Conservation (phyloP, 1,140 invertebrate species). For the Ditylenchus dipsaci region DNA sequence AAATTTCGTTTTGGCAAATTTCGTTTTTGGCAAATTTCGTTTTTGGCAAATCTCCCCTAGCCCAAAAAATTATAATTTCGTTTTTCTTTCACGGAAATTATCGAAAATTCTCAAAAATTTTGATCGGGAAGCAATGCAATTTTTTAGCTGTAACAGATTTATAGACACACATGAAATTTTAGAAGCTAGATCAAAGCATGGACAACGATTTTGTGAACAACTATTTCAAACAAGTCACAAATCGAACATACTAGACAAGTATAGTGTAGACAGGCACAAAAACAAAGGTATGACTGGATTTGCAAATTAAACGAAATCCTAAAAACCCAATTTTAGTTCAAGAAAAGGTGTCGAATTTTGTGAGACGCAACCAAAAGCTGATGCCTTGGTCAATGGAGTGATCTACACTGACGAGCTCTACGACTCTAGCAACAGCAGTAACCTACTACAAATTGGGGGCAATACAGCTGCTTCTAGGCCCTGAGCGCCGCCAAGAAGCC, state of each 20-base stretch:
- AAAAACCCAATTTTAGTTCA: conserved; percentile 25
- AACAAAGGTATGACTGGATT: conserved; percentile 11
- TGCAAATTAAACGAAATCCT: conserved; percentile 11
- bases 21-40: too few species aligned
- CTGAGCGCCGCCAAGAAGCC: conserved; percentile 36
- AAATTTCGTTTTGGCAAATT: too few species aligned
- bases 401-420: conserved; percentile 55
- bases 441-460: neutral
- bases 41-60: too few species aligned
- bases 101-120: too few species aligned
- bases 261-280: conserved; percentile 24
- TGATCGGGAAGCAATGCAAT: too few species aligned
- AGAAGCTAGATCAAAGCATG: conserved; percentile 66
- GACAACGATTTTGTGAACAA: conserved; percentile 68
- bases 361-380: conserved; percentile 25
- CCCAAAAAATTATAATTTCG: too few species aligned
- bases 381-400: conserved; percentile 50
- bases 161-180: too few species aligned
- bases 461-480: conserved; percentile 3
- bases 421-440: conserved; percentile 23
- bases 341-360: conserved; percentile 34
- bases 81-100: too few species aligned
- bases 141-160: too few species aligned
- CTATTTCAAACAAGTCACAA: conserved; percentile 67
- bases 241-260: conserved; percentile 45